Evolutionary conservation across 1,140 invertebrate species (phyloP), one percentile per base, ranked within the genome.

Genomic region (Helicoverpa zea): DNA sequence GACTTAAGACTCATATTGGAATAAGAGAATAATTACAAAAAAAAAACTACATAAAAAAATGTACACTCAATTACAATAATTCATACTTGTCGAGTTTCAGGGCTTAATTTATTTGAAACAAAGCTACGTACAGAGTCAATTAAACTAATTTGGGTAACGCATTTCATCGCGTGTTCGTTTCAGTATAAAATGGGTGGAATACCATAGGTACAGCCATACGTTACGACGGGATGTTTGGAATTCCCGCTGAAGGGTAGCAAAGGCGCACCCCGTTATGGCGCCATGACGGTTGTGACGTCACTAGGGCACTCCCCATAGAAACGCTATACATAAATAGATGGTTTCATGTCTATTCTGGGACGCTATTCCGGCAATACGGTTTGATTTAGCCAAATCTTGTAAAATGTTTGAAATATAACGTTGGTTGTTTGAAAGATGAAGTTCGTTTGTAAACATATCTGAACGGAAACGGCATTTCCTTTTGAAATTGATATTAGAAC

Each of bases 221-320:
- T 68, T 23, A 18, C 43, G 54, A 18, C 43, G 54, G 54, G 49
- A 58, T 59, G 29, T 14, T 74, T 74, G 29, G 54, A 58, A 58
- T 74, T 74, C 72, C 54, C 72, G n/a, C 29, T 74, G 72, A 74
- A 74, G 72, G 72, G 72, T 73, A 56, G 29, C 43, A 5, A 43
- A n/a, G 72, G 52, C 52, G 16, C 72, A 74, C 72, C 52, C 72
- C 54, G 13, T 14, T 58, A 23, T 43, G 72, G 52, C 72, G 72
- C 14, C 29, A 35, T 9, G 9, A 23, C 51, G 52, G 16, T 10
- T 29, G 35, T 74, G 72, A 74, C 72, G 72, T 74, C 54, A 74
- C 13, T 13, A 18, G 9, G 54, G 49, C 72, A 74, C 72, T 74
- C 72, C 68, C 68, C 68, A 52, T 72, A 74, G 52, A 56, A 74